These are phyloP conservation scores for Stramonita haemastoma DNA, from an alignment of 2,888 invertebrate species.

Conservation along the genomic window DNA sequence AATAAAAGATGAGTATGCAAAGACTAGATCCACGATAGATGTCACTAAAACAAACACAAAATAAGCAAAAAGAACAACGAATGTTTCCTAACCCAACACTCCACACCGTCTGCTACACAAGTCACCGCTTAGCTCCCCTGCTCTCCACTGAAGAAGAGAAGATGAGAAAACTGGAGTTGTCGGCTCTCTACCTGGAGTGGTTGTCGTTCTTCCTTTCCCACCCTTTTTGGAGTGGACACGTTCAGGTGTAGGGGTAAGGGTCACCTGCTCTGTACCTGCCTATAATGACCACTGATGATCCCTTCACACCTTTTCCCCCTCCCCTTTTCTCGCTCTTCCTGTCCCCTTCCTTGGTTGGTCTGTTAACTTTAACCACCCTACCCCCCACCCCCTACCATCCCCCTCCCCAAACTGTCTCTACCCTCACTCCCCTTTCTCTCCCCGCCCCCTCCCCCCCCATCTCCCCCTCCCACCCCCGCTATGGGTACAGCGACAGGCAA, in stretches of 20 bases:
- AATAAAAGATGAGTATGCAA: no score
- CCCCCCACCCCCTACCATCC: not conserved
- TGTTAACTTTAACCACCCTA: not conserved
- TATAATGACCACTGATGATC: conserved; percentile 20
- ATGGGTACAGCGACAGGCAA: no score
- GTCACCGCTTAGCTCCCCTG: conserved; percentile 17
- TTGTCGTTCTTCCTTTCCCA: not conserved
- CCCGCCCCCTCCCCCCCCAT: not conserved
- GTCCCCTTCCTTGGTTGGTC: not conserved
- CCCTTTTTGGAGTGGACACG: not conserved
- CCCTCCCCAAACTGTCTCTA: not conserved
- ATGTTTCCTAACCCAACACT: not conserved
- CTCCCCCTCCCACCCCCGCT: not conserved
- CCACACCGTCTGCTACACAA: not conserved
- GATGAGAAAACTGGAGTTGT: not conserved
- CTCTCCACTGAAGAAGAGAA: not conserved
- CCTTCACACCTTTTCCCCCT: not conserved
- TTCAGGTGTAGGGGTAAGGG: not conserved
- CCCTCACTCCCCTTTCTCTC: not conserved
- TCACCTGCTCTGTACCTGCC: not conserved
- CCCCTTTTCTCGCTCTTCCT: not conserved
- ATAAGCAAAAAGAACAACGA: no score
- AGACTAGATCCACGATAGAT: no score
- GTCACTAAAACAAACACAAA: no score
- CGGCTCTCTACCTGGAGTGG: not conserved